Conservation (phyloP, 1,140 invertebrate genomes). For the Mamestra configurata region DNA sequence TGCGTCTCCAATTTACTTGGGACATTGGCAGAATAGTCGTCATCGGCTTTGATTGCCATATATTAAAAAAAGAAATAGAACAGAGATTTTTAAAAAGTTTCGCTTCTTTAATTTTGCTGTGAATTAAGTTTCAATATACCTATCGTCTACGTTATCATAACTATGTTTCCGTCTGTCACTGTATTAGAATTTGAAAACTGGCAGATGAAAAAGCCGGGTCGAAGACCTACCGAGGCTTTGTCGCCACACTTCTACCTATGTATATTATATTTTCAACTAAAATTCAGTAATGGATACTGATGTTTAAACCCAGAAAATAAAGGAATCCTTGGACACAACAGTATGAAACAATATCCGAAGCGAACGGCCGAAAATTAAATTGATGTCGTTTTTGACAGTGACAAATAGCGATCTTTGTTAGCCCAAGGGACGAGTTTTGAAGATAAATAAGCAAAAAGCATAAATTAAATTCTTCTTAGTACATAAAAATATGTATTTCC, state of each 20-base stretch:
- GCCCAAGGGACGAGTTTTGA: conserved; percentile 37
- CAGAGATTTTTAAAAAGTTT: too few species aligned
- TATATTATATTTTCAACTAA: not conserved
- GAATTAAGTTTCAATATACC: too few species aligned
- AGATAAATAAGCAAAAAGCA: conserved; percentile 45
- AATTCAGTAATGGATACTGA: not conserved
- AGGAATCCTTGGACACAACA: not conserved
- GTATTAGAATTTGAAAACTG: too few species aligned
- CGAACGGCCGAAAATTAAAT: conserved; percentile 24
- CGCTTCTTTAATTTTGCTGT: too few species aligned
- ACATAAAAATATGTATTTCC: conserved; percentile 51
- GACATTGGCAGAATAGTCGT: too few species aligned
- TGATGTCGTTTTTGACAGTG: conserved; percentile 31
- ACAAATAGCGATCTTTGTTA: conserved; percentile 34
- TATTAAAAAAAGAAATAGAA: too few species aligned
- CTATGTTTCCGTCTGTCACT: too few species aligned
- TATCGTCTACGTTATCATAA: too few species aligned
- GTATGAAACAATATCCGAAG: not conserved
- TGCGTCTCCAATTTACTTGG: too few species aligned
- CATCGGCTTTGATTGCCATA: too few species aligned
- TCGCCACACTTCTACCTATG: not conserved
- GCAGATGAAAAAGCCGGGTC: too few species aligned
- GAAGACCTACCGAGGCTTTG: too few species aligned
- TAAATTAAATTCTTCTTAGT: conserved; percentile 47
- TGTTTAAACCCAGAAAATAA: not conserved